Evolutionary conservation across 92 coral and sea anemone species (phyloP).

Genomic region (Pocillopora meandrina): DNA sequence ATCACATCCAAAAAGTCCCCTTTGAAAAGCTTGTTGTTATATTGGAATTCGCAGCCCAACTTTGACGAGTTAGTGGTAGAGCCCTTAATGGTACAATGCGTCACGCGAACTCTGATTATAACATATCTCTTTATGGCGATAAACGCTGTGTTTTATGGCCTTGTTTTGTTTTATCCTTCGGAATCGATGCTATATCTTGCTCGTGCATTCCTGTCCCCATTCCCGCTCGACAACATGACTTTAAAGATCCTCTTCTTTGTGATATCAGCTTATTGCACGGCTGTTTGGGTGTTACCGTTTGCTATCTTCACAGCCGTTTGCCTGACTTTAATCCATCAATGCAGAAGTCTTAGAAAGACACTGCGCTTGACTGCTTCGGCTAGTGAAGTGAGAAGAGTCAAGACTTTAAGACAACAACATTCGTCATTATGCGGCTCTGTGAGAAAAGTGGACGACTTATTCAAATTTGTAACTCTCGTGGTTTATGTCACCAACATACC

Average conservation of each 20-base stretch:
- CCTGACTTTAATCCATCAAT: conserved; percentile 40
- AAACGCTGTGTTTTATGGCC: conserved; percentile 22
- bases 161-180: conserved; percentile 25
- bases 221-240: conserved; percentile 8
- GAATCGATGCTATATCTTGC: conserved; percentile 22
- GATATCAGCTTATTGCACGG: conserved; percentile 13
- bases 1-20: conserved; percentile 34
- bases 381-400: conserved; percentile 22
- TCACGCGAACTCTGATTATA: conserved; percentile 10
- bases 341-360: conserved; percentile 31
- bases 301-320: conserved; percentile 46
- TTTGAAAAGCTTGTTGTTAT: conserved; percentile 40
- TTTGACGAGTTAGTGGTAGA: conserved; percentile 38
- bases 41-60: conserved; percentile 53
- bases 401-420: conserved; percentile 44
- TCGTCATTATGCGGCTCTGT: conserved; percentile 54
- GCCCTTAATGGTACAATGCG: conserved; percentile 27
- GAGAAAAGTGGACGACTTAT: conserved; percentile 46
- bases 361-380: conserved; percentile 45
- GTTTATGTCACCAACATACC: conserved; percentile 51
- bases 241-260: background rate
- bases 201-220: conserved; percentile 18
- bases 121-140: conserved; percentile 11
- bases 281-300: conserved; percentile 50
- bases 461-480: conserved; percentile 35